Evolutionary conservation across 2,888 invertebrate species (phyloP).

Genomic region (Geotrupes spiniger): DNA sequence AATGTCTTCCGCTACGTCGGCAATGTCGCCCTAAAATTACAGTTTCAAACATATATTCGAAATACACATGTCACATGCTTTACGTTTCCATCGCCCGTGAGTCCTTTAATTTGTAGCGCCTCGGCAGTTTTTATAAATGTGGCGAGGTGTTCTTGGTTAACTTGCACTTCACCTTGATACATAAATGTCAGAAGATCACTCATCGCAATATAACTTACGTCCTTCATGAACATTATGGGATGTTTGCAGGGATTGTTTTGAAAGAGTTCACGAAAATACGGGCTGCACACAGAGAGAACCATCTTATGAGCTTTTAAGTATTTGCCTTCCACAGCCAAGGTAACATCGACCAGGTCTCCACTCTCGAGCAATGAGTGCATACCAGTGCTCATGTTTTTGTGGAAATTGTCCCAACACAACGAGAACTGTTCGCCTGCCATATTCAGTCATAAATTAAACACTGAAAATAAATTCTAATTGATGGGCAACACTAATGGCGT

Average conservation of each 20-base stretch:
- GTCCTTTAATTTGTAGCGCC: conserved; percentile 49
- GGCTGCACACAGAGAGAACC: conserved; percentile 68
- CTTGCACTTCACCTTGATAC: conserved; percentile 58
- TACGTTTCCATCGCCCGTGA: conserved; percentile 46
- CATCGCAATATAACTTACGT: conserved; percentile 57
- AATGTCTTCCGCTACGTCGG: neutral
- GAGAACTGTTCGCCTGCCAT: conserved; percentile 66
- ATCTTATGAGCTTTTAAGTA: conserved; percentile 69
- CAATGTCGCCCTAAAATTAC: neutral
- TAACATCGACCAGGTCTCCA: conserved; percentile 47
- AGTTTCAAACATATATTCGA: neutral
- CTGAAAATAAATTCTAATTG: conserved; percentile 16
- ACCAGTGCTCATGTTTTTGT: conserved; percentile 65
- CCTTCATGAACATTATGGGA: conserved; percentile 61
- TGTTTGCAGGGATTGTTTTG: conserved; percentile 65
- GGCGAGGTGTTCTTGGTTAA: conserved; percentile 42
- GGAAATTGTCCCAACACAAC: conserved; percentile 72
- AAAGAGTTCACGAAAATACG: conserved; percentile 69
- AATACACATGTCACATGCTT: conserved; percentile 1
- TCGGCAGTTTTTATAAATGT: conserved; percentile 50
- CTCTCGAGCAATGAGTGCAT: conserved; percentile 53
- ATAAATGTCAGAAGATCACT: conserved; percentile 58
- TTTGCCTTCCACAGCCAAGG: conserved; percentile 54
- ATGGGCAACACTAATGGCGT: conserved; percentile 1
- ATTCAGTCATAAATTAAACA: conserved; percentile 30